Base-by-base conservation (phyloP, 1,140 invertebrate genomes). In the Drosophila kohkoa region DNA sequence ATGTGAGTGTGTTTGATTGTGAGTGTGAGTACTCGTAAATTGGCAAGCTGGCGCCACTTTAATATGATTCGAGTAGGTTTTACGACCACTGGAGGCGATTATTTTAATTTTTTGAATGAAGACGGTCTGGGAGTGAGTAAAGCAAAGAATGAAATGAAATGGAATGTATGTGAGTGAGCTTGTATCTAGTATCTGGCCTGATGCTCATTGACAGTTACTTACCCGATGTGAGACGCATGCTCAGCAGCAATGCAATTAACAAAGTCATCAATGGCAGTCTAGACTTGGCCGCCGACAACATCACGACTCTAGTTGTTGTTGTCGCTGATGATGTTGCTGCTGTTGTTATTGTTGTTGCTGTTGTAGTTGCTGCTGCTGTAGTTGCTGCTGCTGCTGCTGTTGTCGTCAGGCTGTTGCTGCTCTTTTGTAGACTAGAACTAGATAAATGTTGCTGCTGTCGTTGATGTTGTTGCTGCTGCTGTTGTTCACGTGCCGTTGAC, bases 161-260 rank as follows among this genome's bases (percentile, higher is more conserved):
- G 28, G 57, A 67, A 67, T 62, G 38, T 41, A 30, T 41, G 46
- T 38, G 3, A 2, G 4, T 41, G 38, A 11, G 11, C 15, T 48
- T 6, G 46, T 16, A 55, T 58, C 52, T 64, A 60, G 74, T 71
- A 55, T 70, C 16, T 35, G 35, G 35, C 35, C 10, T 8, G 41
- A 25, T 51, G 30, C 32, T 10, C 54, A 57, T 41, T 38, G 35
- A 3, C 15, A n/a, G 10, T 38, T 32, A 82, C 90, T 90, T 79
- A 92, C 90, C 90, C 78, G 81, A 78, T 68, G 80, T 79, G 48
- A 69, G 78, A 28, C 83, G 83, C 58, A 81, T 76, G 74, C 82
- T 80, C 58, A 92, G 77, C 70, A 91, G 79, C 76, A 92, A 75
- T 76, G 87, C 90, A 82, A 90, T 89, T 90, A 92, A 90, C 80